These are phyloP conservation scores for Hyppa rectilinea DNA, from an alignment of 2,888 invertebrate genomes.

Conservation along the genomic window DNA sequence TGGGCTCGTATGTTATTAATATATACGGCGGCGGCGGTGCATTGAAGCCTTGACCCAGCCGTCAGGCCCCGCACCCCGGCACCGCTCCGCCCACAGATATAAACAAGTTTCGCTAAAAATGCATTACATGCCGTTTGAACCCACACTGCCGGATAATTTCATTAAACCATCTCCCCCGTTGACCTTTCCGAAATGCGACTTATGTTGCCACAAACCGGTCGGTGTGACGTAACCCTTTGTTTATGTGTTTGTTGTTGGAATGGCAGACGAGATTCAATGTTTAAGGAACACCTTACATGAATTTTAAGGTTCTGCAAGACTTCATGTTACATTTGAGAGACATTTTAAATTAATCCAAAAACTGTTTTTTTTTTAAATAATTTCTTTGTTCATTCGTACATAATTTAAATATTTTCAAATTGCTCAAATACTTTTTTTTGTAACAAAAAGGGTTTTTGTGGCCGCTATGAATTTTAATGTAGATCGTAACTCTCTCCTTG, in stretches of 20 bases:
- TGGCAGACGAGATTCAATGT: slow-evolving; percentile 15
- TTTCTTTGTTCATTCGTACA: slow-evolving; percentile 27
- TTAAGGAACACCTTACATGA: slow-evolving; percentile 9
- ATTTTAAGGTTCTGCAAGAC: slow-evolving; percentile 6
- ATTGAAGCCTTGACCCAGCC: slow-evolving; percentile 84
- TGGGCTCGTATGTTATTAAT: slow-evolving; percentile 73
- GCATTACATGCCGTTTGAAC: slow-evolving; percentile 67
- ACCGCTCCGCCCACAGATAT: slow-evolving; percentile 54
- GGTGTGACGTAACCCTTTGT: slow-evolving; percentile 40
- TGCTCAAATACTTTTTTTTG: slow-evolving; percentile 29
- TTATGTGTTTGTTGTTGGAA: slow-evolving; percentile 12
- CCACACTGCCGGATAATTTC: slow-evolving; percentile 61
- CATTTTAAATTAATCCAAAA: slow-evolving; percentile 9
- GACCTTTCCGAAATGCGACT: slow-evolving; percentile 56
- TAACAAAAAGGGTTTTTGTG: slow-evolving; percentile 47
- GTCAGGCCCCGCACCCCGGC: slow-evolving; percentile 69
- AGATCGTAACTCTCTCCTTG: slow-evolving; percentile 48
- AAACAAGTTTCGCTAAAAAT: slow-evolving; percentile 68
- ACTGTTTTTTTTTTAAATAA: slow-evolving; percentile 10
- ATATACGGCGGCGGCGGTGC: slow-evolving; percentile 73
- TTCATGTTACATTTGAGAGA: background rate
- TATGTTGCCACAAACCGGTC: slow-evolving; percentile 46
- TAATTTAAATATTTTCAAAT: slow-evolving; percentile 47
- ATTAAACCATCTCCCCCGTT: slow-evolving; percentile 55
- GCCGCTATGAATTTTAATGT: slow-evolving; percentile 56